phyloP scores from a whole-genome alignment of 2,888 invertebrate species.

The Congeria kusceri region DNA sequence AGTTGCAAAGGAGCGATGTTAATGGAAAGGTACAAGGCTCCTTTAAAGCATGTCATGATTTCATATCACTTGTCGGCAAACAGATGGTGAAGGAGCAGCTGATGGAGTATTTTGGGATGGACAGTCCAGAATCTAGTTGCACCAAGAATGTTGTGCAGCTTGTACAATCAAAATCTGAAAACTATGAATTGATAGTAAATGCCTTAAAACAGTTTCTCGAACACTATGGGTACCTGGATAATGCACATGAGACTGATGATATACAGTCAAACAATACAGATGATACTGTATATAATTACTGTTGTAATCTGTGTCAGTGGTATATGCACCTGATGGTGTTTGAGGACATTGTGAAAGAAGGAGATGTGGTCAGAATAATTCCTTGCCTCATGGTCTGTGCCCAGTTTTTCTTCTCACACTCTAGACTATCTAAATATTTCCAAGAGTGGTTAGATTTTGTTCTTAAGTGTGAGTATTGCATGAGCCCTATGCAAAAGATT shows the following conservation, averaged over 20 bases:
- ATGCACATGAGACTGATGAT: conserved; percentile 5
- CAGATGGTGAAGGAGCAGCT: conserved; percentile 89
- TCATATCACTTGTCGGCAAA: conserved; percentile 60
- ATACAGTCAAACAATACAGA: not conserved
- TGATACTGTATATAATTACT: conserved; percentile 13
- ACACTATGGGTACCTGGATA: not conserved
- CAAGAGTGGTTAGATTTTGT: conserved; percentile 42
- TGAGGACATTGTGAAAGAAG: no score
- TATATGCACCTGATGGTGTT: not conserved
- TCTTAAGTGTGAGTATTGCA: no score
- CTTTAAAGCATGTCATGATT: conserved; percentile 17
- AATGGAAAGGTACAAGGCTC: conserved; percentile 21
- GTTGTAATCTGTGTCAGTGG: conserved; percentile 6
- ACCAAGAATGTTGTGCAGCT: no score
- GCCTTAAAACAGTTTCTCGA: no score
- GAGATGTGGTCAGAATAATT: not conserved
- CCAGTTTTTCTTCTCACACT: conserved; percentile 46
- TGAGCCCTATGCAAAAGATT: no score
- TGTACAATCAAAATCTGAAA: no score
- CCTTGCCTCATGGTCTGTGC: conserved; percentile 8
- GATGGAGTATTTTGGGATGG: conserved; percentile 88
- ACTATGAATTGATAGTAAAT: no score
- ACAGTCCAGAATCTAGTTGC: no score
- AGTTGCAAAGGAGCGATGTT: conserved; percentile 11
- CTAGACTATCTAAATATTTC: conserved; percentile 36